A percentile compares a stretch with the other conserved stretches of the same genome.
These are phyloP conservation scores for Gracilinanus agilis DNA, from an alignment of 2,113 vertebrate species.

Conservation along the genomic window DNA sequence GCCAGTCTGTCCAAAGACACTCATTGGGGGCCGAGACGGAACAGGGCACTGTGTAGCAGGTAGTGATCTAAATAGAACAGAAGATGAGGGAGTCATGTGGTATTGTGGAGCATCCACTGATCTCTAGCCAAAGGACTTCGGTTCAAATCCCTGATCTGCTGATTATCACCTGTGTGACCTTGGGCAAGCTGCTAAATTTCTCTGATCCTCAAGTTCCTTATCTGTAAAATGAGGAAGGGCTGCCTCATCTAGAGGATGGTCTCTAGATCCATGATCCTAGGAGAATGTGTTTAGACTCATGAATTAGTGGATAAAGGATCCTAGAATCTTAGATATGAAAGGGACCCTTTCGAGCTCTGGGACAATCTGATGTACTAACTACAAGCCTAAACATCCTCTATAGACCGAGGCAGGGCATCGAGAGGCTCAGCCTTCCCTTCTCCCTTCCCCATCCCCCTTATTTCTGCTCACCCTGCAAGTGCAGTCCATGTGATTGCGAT, in stretches of 20 bases:
- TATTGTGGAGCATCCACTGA: not conserved
- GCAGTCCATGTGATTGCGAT: conserved; percentile 94
- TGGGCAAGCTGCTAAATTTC: conserved; percentile 29
- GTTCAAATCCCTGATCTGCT: not conserved
- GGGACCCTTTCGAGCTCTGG: not conserved
- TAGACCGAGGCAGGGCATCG: not conserved
- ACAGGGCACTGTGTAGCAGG: conserved; percentile 91
- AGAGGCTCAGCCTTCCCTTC: not conserved
- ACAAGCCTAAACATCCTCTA: not conserved
- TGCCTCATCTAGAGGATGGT: not conserved
- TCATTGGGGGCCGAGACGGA: conserved; percentile 86
- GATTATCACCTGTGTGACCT: not conserved
- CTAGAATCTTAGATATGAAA: not conserved
- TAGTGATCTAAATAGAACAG: conserved; percentile 88
- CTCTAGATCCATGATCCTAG: not conserved
- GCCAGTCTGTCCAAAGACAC: conserved; percentile 95
- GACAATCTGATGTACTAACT: not conserved
- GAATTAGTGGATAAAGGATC: not conserved
- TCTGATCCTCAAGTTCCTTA: conserved; percentile 49
- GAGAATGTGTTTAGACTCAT: not conserved
- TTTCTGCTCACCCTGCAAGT: conserved; percentile 91
- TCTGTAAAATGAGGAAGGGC: conserved; percentile 22
- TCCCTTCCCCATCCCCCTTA: not conserved
- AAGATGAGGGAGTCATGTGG: not conserved
- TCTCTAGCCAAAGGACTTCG: conserved; percentile 15